A percentile compares a stretch with the other conserved stretches of the same genome.
Conservation (phyloP, 2,888 invertebrate species). For the Oithona nana region DNA sequence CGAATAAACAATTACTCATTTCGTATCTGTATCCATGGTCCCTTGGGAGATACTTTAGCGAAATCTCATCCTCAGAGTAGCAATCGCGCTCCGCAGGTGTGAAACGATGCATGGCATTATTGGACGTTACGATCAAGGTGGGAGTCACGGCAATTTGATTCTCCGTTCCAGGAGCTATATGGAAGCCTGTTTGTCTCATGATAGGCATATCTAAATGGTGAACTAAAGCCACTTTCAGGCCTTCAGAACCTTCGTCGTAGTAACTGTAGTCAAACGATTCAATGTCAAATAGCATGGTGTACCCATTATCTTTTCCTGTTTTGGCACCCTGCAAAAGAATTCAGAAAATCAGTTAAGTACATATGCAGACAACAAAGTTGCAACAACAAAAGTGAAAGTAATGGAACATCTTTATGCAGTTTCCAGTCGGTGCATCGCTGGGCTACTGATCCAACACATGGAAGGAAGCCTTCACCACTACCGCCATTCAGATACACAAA, state of each 20-base stretch:
- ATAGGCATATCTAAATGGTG: slow-evolving; percentile 17
- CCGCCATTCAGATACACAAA: no score
- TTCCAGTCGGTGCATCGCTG: no score
- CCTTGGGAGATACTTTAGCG: slow-evolving; percentile 12
- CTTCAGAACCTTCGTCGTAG: slow-evolving; percentile 17
- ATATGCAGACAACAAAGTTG: no score
- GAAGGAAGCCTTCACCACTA: no score
- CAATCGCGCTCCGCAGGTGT: slow-evolving; percentile 13
- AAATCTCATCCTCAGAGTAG: slow-evolving; percentile 16
- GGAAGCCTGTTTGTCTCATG: slow-evolving; percentile 17
- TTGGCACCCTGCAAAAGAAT: slow-evolving; percentile 14
- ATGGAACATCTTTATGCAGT: no score
- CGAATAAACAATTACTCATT: slow-evolving; percentile 17
- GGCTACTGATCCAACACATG: no score
- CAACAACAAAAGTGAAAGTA: no score
- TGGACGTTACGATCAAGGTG: slow-evolving; percentile 12
- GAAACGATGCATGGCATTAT: slow-evolving; percentile 14
- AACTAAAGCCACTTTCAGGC: slow-evolving; percentile 15
- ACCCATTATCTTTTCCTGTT: slow-evolving; percentile 17
- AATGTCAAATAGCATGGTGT: slow-evolving; percentile 17
- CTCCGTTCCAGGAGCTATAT: slow-evolving; percentile 17
- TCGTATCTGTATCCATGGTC: slow-evolving; percentile 17
- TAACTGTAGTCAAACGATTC: slow-evolving; percentile 16
- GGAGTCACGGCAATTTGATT: slow-evolving; percentile 18
- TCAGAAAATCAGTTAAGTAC: no score